These are phyloP conservation scores for Leiothrix lutea DNA, from an alignment of 2,113 vertebrate genomes.

Conservation along the genomic window DNA sequence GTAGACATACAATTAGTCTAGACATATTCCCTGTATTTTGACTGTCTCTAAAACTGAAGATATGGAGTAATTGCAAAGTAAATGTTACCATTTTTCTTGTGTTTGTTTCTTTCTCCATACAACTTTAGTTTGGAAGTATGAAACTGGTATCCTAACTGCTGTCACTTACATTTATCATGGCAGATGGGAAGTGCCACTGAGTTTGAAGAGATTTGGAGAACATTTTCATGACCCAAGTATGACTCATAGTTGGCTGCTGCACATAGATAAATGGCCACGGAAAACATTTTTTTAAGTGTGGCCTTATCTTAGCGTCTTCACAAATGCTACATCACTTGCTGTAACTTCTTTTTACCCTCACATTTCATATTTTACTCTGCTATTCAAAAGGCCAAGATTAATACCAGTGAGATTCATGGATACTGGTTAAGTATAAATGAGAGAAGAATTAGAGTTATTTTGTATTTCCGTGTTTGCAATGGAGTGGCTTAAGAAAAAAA, in stretches of 20 bases:
- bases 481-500: neutral
- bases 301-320: neutral
- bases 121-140: neutral
- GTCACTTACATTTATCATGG: neutral
- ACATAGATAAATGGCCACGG: neutral
- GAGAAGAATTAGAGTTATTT: neutral
- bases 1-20: neutral
- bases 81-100: neutral
- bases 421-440: neutral
- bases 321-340: neutral
- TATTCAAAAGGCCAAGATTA: neutral
- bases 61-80: neutral
- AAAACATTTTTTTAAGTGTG: accelerated
- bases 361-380: neutral
- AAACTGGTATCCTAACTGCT: neutral
- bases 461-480: neutral
- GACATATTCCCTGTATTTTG: neutral
- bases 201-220: neutral
- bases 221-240: neutral
- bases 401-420: neutral
- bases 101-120: neutral
- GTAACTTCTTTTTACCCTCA: neutral
- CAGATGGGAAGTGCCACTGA: neutral
- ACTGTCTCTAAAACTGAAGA: neutral
- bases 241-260: neutral